A percentile compares a stretch with the other conserved stretches of the same genome.
These are phyloP conservation scores for Lemur catta DNA, from an alignment of 2,797 vertebrate species.

Conservation along the genomic window DNA sequence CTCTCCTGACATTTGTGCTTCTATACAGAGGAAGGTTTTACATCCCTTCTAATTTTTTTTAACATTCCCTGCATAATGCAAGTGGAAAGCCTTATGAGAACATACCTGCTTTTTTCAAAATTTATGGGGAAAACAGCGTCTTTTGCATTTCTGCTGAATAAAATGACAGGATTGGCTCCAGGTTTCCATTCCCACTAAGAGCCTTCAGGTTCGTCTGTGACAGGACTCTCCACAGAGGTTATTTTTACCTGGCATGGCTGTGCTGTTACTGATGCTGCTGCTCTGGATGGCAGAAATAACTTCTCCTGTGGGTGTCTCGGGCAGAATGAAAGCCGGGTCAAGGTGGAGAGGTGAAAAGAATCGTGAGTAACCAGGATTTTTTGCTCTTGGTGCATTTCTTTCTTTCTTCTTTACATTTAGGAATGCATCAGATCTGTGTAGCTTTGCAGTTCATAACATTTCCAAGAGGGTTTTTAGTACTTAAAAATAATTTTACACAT, in stretches of 20 bases:
- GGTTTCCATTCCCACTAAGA: conserved; percentile 72
- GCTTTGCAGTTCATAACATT: conserved; percentile 57
- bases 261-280: conserved; percentile 85
- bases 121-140: conserved; percentile 65
- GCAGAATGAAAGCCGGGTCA: conserved; percentile 90
- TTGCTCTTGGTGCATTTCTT: conserved; percentile 67
- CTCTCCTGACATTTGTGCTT: conserved; percentile 61
- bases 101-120: conserved; percentile 71
- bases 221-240: conserved; percentile 78
- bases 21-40: conserved; percentile 58
- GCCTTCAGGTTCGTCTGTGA: conserved; percentile 77
- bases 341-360: conserved; percentile 96
- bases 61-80: conserved; percentile 64
- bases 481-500: conserved; percentile 61
- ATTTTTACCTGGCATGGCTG: conserved; percentile 87
- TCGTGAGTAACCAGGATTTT: conserved; percentile 91
- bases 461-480: conserved; percentile 60
- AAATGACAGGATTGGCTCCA: conserved; percentile 78
- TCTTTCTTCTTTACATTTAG: conserved; percentile 67
- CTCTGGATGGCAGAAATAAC: conserved; percentile 85
- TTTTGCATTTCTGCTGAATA: conserved; percentile 77
- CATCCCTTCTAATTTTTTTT: conserved; percentile 61
- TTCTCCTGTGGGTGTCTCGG: conserved; percentile 85
- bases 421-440: conserved; percentile 46
- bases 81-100: conserved; percentile 65